Evolutionary conservation across 64 coral and sea anemone species (phyloP), one percentile per base, ranked within the genome.

Genomic region (Platygyra sinensis): DNA sequence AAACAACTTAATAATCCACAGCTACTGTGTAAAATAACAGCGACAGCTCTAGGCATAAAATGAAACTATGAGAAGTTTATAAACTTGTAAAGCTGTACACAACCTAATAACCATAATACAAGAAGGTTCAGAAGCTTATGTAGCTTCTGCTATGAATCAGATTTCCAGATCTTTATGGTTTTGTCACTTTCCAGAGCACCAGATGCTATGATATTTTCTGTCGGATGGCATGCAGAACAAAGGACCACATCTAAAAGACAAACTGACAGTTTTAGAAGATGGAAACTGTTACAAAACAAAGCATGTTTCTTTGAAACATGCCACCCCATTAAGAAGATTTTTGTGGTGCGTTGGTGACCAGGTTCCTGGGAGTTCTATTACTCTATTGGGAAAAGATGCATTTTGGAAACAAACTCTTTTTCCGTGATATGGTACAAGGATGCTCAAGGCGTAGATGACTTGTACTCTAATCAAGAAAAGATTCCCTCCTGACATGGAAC

Each of bases 101-200:
- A 61, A 11, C 33, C 78, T 32, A 60, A 62, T 18, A 75, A 18
- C 24, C 31, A 30, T 31, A 25, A 25, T 17, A 24, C 19, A 30
- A 42, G 20, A 83, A 32, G 28, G 28, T 5, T 22, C 12, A 39
- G 17, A 18, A 11, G 8, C 10, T 42, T 18, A 10, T 14, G 13
- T 16, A 33, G 16, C 30, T 36, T 39, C 60, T 61, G 77, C 73
- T 90, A 99, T 64, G 93, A 91, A 86, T 99, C 96, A 16, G 96
- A 99, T 82, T 99, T 99, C 96, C 96, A 99, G 28, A 99, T 99
- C 78, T 99, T 99, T 78, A 99, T 95, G 25, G 96, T 99, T 67
- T 99, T 99, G 72, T 99, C 96, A 76, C 80, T 93, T 61, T 99
- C 96, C 75, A 99, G 52, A 1, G 96, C 96, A 87, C 96, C 96